Base-by-base conservation (phyloP, 2,113 vertebrate genomes). In the Suricata suricatta region DNA sequence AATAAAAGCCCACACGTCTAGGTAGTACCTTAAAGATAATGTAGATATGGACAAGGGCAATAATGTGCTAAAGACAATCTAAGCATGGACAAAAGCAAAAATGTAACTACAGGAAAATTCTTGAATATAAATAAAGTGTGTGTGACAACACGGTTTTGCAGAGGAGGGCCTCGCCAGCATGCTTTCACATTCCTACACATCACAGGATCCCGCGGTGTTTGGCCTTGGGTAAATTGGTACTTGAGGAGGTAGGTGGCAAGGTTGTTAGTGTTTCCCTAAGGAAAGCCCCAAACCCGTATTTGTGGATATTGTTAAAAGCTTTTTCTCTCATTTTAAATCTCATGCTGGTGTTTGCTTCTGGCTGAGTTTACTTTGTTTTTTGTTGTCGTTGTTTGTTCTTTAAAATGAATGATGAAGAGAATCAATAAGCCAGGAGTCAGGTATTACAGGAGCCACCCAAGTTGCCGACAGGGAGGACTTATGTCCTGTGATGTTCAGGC, bases 241-340 rank as follows among this genome's bases (percentile, higher is more conserved):
- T 64, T 87, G 57, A 83, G 68, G 69, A 68, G n/a, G 41, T 92
- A 68, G n/a, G 41, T 92, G 85, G 54, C 69, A 64, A 82, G 68
- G 27, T 64, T 66, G 47, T 38, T 76, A 81, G 21, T 69, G 68
- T 35, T 47, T 47, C 81, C 50, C 74, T 21, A 92, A 66, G 77
- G 76, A 93, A 95, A 93, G n/a, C 38, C n/a, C 81, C 38, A 88
- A 93, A 69, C 50, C 4, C 15, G 63, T 86, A 47, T 85, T 90
- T 63, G 23, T 35, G 57, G 33, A 81, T 69, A 83, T 29, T 50
- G n/a, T 63, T 88, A 64, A 95, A 71, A 93, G 6, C 63, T 72
- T 91, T 93, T 74, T 76, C n/a, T 54, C n/a, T 11, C 29, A 29
- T 82, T 89, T 96, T 63, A 91, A 29, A 83, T 47, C 9, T 92